These are phyloP conservation scores for Drosophila dives DNA, from an alignment of 2,888 invertebrate genomes.

Conservation along the genomic window DNA sequence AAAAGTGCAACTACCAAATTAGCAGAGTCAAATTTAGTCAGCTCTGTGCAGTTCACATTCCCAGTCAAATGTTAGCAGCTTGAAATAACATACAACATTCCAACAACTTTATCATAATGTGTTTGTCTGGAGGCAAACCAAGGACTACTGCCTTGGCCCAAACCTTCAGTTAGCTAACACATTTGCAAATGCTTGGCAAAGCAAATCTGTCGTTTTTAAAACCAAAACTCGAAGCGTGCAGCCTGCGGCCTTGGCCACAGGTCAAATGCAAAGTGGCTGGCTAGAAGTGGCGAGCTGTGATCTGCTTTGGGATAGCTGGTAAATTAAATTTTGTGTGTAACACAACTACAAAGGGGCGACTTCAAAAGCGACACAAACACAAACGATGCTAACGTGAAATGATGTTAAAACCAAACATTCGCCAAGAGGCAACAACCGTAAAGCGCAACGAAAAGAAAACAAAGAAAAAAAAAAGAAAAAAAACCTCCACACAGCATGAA, in stretches of 20 bases:
- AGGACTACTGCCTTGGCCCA: slow-evolving; percentile 14
- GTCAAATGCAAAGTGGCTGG: slow-evolving; percentile 44
- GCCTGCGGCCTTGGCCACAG: slow-evolving; percentile 26
- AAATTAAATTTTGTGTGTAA: slow-evolving; percentile 58
- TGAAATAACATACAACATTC: background rate
- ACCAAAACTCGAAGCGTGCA: slow-evolving; percentile 14
- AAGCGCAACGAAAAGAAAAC: slow-evolving; percentile 37
- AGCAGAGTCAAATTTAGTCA: slow-evolving; percentile 32
- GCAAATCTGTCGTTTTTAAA: slow-evolving; percentile 5
- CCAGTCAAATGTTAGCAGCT: slow-evolving; percentile 27
- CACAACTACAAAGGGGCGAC: slow-evolving; percentile 64
- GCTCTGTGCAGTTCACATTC: slow-evolving; percentile 13
- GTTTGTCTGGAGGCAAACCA: slow-evolving; percentile 18
- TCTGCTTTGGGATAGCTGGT: slow-evolving; percentile 14
- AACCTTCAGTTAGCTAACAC: slow-evolving; percentile 25
- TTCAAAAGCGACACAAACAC: slow-evolving; percentile 60
- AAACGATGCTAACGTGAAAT: slow-evolving; percentile 54
- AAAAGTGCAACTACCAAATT: slow-evolving; percentile 41
- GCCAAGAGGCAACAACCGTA: slow-evolving; percentile 61
- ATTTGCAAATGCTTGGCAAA: slow-evolving; percentile 6
- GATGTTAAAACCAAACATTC: slow-evolving; percentile 68
- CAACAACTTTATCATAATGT: slow-evolving; percentile 36
- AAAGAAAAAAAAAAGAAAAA: slow-evolving; percentile 7
- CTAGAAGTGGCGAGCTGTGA: slow-evolving; percentile 2
- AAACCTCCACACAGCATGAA: background rate